phyloP scores from a whole-genome alignment of 2,888 invertebrate species.

The Parochlus steinenii region DNA sequence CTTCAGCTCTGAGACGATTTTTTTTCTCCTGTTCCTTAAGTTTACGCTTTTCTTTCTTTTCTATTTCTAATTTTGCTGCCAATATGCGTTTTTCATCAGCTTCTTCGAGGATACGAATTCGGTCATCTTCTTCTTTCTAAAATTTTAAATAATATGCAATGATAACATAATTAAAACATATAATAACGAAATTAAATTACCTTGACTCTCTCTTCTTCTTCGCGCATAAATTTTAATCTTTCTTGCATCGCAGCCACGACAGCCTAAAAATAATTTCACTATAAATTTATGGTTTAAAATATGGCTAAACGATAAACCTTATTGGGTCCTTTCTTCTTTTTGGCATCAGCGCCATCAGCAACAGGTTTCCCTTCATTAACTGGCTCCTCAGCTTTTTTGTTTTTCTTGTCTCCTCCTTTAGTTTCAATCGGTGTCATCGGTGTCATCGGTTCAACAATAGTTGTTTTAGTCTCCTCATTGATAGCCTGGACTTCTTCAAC shows the following conservation, averaged over 20 bases:
- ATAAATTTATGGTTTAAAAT: no score
- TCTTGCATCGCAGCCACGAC: slow-evolving; percentile 86
- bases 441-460: slow-evolving; percentile 40
- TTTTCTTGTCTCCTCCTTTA: slow-evolving; percentile 16
- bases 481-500: slow-evolving; percentile 17
- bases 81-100: slow-evolving; percentile 56
- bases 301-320: no score
- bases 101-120: slow-evolving; percentile 54
- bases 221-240: slow-evolving; percentile 69
- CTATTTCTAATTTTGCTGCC: slow-evolving; percentile 64
- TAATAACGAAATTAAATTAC: slow-evolving; percentile 2
- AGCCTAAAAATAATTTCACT: no score
- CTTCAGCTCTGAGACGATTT: slow-evolving; percentile 89
- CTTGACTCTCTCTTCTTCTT: slow-evolving; percentile 63
- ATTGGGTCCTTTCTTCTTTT: slow-evolving; percentile 53
- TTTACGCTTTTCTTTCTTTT: slow-evolving; percentile 74
- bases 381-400: slow-evolving; percentile 14
- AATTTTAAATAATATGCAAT: neutral
- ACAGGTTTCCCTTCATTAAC: slow-evolving; percentile 11
- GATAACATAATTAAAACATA: neutral
- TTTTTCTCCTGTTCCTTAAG: slow-evolving; percentile 85
- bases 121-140: slow-evolving; percentile 63
- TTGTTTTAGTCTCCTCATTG: slow-evolving; percentile 68
- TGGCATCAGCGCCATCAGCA: slow-evolving; percentile 19
- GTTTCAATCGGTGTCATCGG: slow-evolving; percentile 25